phyloP scores from a whole-genome alignment of 2,113 vertebrate genomes.

The Lampris megalopsis region DNA sequence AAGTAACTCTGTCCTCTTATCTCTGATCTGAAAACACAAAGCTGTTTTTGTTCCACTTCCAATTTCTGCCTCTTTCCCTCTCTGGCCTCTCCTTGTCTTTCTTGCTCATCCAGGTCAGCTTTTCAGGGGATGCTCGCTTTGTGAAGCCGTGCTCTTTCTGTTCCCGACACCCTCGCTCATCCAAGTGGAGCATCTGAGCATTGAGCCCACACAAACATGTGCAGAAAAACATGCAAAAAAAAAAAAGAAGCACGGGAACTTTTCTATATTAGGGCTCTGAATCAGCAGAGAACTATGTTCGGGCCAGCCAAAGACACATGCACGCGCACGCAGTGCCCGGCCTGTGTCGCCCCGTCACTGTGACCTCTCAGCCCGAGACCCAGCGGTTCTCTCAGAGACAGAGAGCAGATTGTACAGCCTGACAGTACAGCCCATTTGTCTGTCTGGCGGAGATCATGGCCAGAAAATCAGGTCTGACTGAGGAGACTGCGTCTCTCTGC shows the following conservation, averaged over 20 bases:
- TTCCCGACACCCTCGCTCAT: constrained; percentile 3
- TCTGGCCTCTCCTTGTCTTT: no score
- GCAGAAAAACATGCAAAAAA: constrained; percentile 17
- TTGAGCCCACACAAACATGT: constrained; percentile 5
- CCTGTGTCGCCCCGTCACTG: background rate
- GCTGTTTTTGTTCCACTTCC: no score
- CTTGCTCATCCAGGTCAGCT: background rate
- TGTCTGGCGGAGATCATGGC: background rate
- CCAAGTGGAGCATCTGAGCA: constrained; percentile 19
- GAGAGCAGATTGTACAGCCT: constrained; percentile 49
- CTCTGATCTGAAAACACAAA: no score
- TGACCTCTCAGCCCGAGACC: constrained; percentile 44
- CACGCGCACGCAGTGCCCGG: constrained; percentile 15
- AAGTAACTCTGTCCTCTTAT: no score
- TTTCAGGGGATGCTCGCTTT: background rate
- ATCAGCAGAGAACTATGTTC: constrained; percentile 61
- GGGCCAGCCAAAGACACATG: constrained; percentile 38
- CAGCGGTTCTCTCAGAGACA: constrained; percentile 61
- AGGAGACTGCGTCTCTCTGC: constrained; percentile 36
- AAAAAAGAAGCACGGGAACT: constrained; percentile 7
- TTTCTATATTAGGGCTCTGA: constrained; percentile 54
- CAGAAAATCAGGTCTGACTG: constrained; percentile 45
- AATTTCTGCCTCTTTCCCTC: no score
- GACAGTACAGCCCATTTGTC: constrained; percentile 39
- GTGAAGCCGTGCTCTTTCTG: background rate